Evolutionary conservation across 2,113 vertebrate genomes (phyloP).

Genomic region (Nesogale talazaci): DNA sequence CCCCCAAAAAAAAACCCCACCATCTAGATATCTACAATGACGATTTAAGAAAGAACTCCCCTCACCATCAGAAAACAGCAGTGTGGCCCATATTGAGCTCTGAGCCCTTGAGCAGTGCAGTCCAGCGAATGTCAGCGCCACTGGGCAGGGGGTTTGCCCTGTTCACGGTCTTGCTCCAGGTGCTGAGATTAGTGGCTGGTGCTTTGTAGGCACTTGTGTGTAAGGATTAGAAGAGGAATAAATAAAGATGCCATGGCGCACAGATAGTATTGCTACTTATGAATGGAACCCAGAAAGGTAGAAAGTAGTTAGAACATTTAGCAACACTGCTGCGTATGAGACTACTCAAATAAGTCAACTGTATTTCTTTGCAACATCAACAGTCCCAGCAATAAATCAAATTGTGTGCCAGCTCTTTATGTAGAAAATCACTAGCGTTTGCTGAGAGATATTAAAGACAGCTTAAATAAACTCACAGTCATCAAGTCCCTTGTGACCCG

Average conservation of each 20-base stretch:
- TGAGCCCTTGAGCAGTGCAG: not conserved
- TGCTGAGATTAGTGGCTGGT: too few relatives aligned
- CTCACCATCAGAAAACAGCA: not conserved
- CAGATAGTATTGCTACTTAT: not conserved
- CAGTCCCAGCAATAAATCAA: not conserved
- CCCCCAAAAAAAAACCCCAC: too few relatives aligned
- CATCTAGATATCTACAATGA: too few relatives aligned
- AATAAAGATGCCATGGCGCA: not conserved
- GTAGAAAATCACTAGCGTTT: not conserved
- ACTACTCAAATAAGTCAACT: too few relatives aligned
- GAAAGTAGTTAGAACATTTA: too few relatives aligned
- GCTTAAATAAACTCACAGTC: too few relatives aligned
- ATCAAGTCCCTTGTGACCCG: too few relatives aligned
- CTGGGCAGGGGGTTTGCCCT: not conserved
- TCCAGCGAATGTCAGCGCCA: not conserved
- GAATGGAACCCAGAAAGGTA: not conserved
- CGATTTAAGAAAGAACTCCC: not conserved
- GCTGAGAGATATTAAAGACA: not conserved
- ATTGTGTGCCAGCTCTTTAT: not conserved
- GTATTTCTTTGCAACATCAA: not conserved
- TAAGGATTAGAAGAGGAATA: not conserved
- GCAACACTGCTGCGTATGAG: not conserved
- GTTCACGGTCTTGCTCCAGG: not conserved
- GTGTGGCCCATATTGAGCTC: accelerated
- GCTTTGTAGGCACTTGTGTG: not conserved